phyloP scores from a whole-genome alignment of 2,888 invertebrate genomes.

The Cosmopolites sordidus region DNA sequence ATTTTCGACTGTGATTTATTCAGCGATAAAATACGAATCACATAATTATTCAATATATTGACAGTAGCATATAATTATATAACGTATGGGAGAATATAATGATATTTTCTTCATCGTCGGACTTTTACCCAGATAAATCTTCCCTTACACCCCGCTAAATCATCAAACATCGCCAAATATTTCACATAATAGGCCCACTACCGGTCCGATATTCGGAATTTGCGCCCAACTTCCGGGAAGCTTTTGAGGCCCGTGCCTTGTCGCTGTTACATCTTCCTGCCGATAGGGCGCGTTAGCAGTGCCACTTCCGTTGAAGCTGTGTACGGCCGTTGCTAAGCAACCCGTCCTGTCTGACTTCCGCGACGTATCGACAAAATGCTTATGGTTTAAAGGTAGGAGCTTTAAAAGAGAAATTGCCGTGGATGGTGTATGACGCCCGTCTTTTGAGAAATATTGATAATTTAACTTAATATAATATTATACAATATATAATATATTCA shows the following conservation, averaged over 20 bases:
- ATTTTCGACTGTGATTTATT: no score
- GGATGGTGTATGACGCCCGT: background rate
- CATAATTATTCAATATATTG: no score
- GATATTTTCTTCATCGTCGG: no score
- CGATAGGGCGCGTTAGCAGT: constrained; percentile 4
- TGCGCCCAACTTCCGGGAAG: constrained; percentile 14
- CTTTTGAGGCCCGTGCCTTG: constrained; percentile 10
- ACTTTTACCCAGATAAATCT: no score
- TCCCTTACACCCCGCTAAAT: background rate
- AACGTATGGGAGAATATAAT: no score
- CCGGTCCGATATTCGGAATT: constrained; percentile 17
- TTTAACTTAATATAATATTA: no score
- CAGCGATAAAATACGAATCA: no score
- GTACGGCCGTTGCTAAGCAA: constrained; percentile 1
- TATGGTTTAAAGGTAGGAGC: background rate
- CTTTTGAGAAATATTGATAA: no score
- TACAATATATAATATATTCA: no score
- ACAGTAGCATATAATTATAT: no score
- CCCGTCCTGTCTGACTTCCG: background rate
- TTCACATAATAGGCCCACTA: constrained; percentile 8
- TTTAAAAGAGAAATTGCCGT: background rate
- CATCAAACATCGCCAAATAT: background rate
- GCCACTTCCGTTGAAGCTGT: background rate
- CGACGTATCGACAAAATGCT: background rate
- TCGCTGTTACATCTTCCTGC: constrained; percentile 13